Evolutionary conservation across 2,797 vertebrate species (phyloP), one percentile per base, ranked within the genome.

Genomic region (Silurus lanzhouensis): DNA sequence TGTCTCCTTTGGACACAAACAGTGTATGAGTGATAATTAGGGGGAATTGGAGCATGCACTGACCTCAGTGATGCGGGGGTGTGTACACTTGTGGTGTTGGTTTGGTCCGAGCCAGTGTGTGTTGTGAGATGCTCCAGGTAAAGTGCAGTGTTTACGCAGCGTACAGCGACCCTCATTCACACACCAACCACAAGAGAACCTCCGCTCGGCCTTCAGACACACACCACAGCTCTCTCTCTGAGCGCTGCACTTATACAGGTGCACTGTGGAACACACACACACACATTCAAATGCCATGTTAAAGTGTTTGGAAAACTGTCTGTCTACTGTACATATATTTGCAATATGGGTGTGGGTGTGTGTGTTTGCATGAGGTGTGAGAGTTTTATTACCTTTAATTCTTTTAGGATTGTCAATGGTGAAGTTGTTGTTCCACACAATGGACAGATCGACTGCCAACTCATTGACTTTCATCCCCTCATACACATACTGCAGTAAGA

Each of bases 361-460:
- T 20, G 67, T 75, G 72, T 75, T 44, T 74, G 70, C 46, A 25
- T 7, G 57, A 55, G 75, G 91, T 93, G 92, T 90, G 89, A 92
- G 89, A 83, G 87, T 87, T 88, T 87, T 91, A 77, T 88, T 94
- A 99, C 98, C 97, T 97, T 97, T 97, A 94, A 99, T 95, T 90
- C 96, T 94, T 92, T 97, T 96, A 0, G 98, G 98, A 93, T 99
- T 99, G 95, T 99, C 98, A 4, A 99, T 99, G 91, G 98, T 96
- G 84, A 99, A 99, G 91, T 98, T 98, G 91, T 97, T 97, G 3
- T 99, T 99, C 98, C 98, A 99, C 67, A 98, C 96, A 88, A 99
- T 97, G 0, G 97, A 97, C 76, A 99, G 97, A 92, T 97, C 96
- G 93, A 97, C 97, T 0, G 97, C 95, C 88, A 99, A 91, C 93